Base-by-base conservation (phyloP, 2,113 vertebrate genomes). In the Epinephelus moara region DNA sequence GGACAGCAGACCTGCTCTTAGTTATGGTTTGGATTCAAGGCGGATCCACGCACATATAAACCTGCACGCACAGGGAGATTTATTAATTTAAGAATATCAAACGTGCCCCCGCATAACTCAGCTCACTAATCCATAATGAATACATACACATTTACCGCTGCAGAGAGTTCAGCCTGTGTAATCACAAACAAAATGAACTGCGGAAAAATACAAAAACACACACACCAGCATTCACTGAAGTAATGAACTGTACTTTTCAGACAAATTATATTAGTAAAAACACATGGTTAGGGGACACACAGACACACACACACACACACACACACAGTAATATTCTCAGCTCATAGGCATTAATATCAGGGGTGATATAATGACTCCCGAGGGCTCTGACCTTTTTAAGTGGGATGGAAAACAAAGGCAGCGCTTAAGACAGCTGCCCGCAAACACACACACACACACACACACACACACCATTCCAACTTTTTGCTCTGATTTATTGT, bases 371-470 rank as follows among this genome's bases (percentile, higher is more conserved):
- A 95, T 86, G 90, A 84, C 92, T 93, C 93, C 90, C 89, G 19
- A 47, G 93, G 85, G 91, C 74, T 59, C 27, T 66, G 89, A 94
- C 91, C 94, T 92, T 94, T 89, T 69, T 94, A 94, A 95, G 93
- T 94, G 92, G 92, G 90, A 94, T 90, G 85, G 90, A 94, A 95
- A 95, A 94, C 94, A 94, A 93, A 92, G 84, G 84, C 87, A 73
- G 78, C n/a, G 76, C 88, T 92, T 91, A 88, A 37, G 33, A 90
- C 90, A 76, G 82, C 81, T 61, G 60, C 67, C 40, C 25, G 21
- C 18, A 49, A 1, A 23, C 56, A 30, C 55, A 27, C 27, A 27
- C 27, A 23, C 56, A 30, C 55, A n/a, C 40, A 69, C 52, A 49
- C 71, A n/a, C 67, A 50, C 75, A 71, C 52, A 77, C 81, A 81